Base-by-base conservation (phyloP, 92 coral and sea anemone species). In the Porites divaricata region DNA sequence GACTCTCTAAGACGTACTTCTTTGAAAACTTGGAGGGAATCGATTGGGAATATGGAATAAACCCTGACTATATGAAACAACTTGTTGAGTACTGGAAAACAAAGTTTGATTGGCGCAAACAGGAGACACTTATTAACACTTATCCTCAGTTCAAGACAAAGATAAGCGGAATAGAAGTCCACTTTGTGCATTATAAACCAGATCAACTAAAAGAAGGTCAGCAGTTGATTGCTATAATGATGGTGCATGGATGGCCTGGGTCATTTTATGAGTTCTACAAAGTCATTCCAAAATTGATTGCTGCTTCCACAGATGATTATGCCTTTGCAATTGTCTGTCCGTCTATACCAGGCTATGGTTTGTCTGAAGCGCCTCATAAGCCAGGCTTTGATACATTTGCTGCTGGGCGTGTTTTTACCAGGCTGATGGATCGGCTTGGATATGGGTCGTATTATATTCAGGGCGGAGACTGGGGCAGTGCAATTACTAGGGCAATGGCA, bases 161-260 rank as follows among this genome's bases (percentile, higher is more conserved):
- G 14, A 91, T 96, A 4, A 94, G 93, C 25, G 99, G 99, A 17
- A 85, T 96, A 45, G 72, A 79, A 24, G 81, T 96, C 15, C 99
- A 96, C 81, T 96, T 88, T 59, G 61, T 86, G 89, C 99, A 96
- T 78, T 81, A 82, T 58, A 91, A 95, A 70, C 96, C 99, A 5
- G 70, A 83, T 35, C 45, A 35, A 19, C 74, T 82, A 35, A 88
- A 86, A 70, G 83, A 87, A 57, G 95, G 95, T 19, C 92, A 87
- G 76, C 88, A 52, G 57, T 59, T 87, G n/a, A 57, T 96, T 2
- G 91, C 99, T 2, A 96, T 96, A 20, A 77, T 96, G 81, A 82
- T 96, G 17, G 87, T 96, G 23, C 99, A 96, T 70, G 99, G 99
- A 25, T 96, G 99, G 99, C 99, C 99, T 15, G 99, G 99, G 19